Conservation (phyloP, 2,797 vertebrate genomes). For the Acipenser oxyrinchus region DNA sequence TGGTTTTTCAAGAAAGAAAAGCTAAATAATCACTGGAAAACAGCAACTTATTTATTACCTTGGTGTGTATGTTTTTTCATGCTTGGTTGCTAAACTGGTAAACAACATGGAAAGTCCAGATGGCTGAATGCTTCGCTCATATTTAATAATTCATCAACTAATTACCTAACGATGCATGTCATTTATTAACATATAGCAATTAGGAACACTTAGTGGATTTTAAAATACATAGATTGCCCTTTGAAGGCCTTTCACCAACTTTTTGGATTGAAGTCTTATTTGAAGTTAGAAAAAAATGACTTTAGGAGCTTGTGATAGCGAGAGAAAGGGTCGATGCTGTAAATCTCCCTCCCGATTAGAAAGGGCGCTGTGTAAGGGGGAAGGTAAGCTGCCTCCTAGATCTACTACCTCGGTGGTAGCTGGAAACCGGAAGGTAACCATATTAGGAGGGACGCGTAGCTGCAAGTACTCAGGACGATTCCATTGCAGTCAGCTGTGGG, state of each 20-base stretch:
- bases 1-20: no score
- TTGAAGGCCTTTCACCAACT: background rate
- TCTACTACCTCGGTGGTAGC: no score
- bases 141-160: conserved; percentile 41
- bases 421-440: no score
- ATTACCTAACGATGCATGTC: conserved; percentile 51
- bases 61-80: conserved; percentile 5
- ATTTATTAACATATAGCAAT: conserved; percentile 53
- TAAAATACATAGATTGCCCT: conserved; percentile 16
- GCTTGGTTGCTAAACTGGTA: conserved; percentile 28
- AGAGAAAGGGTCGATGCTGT: no score
- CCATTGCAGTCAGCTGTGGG: no score
- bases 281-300: background rate
- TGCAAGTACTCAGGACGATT: no score
- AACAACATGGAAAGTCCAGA: conserved; percentile 27
- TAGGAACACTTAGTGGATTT: conserved; percentile 40
- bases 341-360: no score
- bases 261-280: conserved; percentile 7
- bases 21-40: no score
- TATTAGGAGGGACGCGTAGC: no score
- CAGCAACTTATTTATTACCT: background rate
- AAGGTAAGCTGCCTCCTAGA: no score
- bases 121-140: conserved; percentile 6
- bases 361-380: no score
- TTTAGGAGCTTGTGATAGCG: no score